Percentiles rank a stretch among this genome's conserved stretches.
Evolutionary conservation across 2,888 invertebrate species (phyloP).

Genomic region (Gymnocheta viridis): DNA sequence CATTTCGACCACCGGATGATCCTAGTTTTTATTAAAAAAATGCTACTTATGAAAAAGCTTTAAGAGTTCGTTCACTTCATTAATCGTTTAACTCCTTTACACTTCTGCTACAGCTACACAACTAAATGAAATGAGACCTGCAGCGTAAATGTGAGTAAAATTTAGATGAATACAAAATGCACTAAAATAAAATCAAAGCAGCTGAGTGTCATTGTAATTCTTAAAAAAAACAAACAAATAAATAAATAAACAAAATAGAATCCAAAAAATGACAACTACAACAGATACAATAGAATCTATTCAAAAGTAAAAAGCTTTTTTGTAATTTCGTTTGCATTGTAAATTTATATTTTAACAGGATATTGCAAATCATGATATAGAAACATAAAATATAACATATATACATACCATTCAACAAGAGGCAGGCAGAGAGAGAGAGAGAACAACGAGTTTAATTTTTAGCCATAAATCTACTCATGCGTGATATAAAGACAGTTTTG

Average conservation of each 20-base stretch:
- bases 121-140: slow-evolving; percentile 58
- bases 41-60: neutral
- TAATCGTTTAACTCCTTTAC: neutral
- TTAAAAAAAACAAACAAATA: slow-evolving; percentile 23
- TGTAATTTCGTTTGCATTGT: slow-evolving; percentile 46
- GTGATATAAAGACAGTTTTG: slow-evolving; percentile 61
- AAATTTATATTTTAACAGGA: slow-evolving; percentile 53
- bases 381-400: slow-evolving; percentile 2
- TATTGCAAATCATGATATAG: slow-evolving; percentile 54
- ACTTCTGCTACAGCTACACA: slow-evolving; percentile 1
- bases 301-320: slow-evolving; percentile 51
- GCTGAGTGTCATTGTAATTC: slow-evolving; percentile 51
- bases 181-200: neutral
- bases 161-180: slow-evolving; percentile 39
- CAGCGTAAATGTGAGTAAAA: slow-evolving; percentile 43
- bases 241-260: slow-evolving; percentile 17
- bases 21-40: neutral
- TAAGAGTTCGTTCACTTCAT: neutral
- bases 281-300: slow-evolving; percentile 62
- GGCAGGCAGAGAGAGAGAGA: slow-evolving; percentile 21
- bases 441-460: slow-evolving; percentile 39
- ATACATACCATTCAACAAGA: slow-evolving; percentile 6
- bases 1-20: too few relatives aligned
- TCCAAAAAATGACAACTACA: slow-evolving; percentile 25
- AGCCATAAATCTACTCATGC: slow-evolving; percentile 61